Conservation (phyloP, 2,797 vertebrate species). For the Cossypha caffra region DNA sequence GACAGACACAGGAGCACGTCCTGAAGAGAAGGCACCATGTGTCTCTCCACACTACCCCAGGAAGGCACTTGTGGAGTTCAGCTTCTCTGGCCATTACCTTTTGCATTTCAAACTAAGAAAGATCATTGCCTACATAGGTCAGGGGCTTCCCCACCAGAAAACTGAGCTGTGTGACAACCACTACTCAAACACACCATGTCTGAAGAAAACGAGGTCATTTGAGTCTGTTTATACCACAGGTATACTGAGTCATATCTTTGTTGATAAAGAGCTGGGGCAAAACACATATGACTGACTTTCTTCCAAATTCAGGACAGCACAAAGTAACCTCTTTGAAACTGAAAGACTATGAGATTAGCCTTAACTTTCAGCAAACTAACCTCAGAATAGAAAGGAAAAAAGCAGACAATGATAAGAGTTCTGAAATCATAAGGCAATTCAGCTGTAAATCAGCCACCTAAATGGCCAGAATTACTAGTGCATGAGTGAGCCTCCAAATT, state of each 20-base stretch:
- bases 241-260: neutral
- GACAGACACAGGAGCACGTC: neutral
- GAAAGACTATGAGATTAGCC: neutral
- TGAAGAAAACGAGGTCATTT: neutral
- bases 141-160: neutral
- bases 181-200: fast-evolving
- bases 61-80: neutral
- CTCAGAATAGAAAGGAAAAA: neutral
- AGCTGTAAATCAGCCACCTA: neutral
- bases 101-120: neutral
- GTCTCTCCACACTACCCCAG: neutral
- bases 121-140: neutral
- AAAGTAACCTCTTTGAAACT: neutral
- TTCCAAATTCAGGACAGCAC: neutral
- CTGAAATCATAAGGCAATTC: neutral
- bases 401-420: neutral
- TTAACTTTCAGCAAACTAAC: neutral
- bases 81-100: neutral
- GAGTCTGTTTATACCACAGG: neutral
- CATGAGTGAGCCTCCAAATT: neutral
- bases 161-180: neutral
- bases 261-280: neutral
- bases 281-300: neutral
- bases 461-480: neutral
- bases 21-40: neutral